phyloP scores from a whole-genome alignment of 1,140 invertebrate species.

The Heterodera schachtii region DNA sequence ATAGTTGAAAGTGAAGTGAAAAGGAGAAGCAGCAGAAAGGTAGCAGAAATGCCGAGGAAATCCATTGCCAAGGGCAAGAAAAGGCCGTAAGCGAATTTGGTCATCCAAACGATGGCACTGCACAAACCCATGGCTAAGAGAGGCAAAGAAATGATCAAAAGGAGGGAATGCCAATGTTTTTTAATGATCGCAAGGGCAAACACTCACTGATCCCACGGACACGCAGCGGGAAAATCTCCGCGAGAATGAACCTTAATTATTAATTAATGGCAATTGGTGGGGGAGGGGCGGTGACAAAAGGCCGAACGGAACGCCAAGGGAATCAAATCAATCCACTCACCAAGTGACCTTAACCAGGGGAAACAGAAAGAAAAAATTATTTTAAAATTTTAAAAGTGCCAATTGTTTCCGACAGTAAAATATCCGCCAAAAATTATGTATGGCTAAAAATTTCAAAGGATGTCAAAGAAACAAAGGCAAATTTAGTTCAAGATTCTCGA shows the following conservation, averaged over 20 bases:
- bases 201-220: conserved; percentile 24
- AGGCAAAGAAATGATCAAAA: background rate
- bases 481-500: no score
- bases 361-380: no score
- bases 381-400: no score
- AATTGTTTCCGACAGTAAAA: no score
- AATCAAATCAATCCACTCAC: background rate
- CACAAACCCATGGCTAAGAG: conserved; percentile 12
- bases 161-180: background rate
- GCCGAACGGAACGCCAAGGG: no score
- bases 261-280: background rate
- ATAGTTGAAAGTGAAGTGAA: conserved; percentile 10
- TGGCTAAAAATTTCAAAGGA: no score
- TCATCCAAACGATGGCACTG: conserved; percentile 22
- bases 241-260: conserved; percentile 9
- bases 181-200: background rate
- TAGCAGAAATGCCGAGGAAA: conserved; percentile 16
- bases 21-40: conserved; percentile 18
- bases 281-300: no score
- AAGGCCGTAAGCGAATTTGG: conserved; percentile 15
- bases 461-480: no score
- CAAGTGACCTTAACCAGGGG: background rate
- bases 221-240: conserved; percentile 28
- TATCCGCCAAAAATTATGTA: no score
- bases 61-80: conserved; percentile 20